A percentile compares a stretch with the other conserved stretches of the same genome.
Evolutionary conservation across 35 echinoderm and acorn worm genomes (phyloP).

Genomic region (Anneissia japonica): DNA sequence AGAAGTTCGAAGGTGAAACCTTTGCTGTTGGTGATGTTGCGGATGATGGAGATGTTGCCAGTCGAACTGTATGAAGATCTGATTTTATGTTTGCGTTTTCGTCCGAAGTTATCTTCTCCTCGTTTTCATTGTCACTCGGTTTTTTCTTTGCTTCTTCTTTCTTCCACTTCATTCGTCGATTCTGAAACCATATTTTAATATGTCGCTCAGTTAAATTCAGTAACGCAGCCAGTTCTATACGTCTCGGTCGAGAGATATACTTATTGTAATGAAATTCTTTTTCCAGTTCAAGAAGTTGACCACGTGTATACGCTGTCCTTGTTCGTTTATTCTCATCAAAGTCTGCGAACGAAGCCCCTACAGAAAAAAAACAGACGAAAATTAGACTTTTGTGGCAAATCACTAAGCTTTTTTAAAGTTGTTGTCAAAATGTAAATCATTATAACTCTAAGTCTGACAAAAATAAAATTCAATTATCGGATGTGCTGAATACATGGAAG

Average conservation of each 20-base stretch:
- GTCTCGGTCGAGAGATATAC: conserved; percentile 83
- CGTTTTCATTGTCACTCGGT: conserved; percentile 19
- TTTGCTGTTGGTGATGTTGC: background rate
- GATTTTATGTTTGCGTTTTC: background rate
- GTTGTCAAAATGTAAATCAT: background rate
- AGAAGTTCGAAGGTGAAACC: background rate
- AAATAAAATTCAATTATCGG: too few species aligned
- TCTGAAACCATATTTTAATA: conserved; percentile 99
- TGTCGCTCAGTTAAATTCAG: conserved; percentile 95
- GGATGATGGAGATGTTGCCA: background rate
- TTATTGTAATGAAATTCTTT: conserved; percentile 99
- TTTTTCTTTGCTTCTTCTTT: conserved; percentile 95
- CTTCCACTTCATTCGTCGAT: conserved; percentile 97
- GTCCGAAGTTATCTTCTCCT: conserved; percentile 7
- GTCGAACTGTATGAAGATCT: background rate
- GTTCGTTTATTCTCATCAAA: conserved; percentile 99
- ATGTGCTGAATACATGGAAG: too few species aligned
- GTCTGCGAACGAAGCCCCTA: conserved; percentile 88
- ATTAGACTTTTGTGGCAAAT: background rate
- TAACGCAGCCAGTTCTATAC: conserved; percentile 92
- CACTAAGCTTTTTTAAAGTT: background rate
- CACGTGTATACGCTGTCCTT: conserved; percentile 86
- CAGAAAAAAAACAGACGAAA: conserved; percentile 25
- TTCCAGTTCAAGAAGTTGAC: conserved; percentile 92
- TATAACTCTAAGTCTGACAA: too few species aligned